Conservation (phyloP, 2,888 invertebrate species). For the Aphrophora alni region DNA sequence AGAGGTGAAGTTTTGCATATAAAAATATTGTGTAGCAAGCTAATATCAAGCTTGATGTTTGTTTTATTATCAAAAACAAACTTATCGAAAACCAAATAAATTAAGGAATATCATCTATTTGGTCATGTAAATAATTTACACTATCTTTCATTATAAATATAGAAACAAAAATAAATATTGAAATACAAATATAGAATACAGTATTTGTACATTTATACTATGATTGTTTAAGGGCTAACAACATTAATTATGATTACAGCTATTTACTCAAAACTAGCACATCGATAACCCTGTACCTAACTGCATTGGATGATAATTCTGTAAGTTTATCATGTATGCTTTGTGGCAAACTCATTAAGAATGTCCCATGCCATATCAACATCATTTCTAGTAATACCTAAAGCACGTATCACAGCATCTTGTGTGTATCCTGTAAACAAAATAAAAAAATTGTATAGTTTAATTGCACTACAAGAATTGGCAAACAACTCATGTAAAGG, state of each 20-base stretch:
- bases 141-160: background rate
- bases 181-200: background rate
- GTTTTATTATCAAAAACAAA: background rate
- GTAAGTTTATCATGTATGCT: slow-evolving; percentile 53
- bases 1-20: background rate
- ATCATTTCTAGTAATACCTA: slow-evolving; percentile 92
- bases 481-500: too few relatives aligned
- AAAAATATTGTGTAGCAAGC: background rate
- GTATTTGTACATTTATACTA: background rate
- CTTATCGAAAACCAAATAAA: background rate
- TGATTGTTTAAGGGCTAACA: background rate
- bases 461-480: too few relatives aligned
- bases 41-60: background rate
- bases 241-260: background rate
- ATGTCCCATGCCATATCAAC: slow-evolving; percentile 96
- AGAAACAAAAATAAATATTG: background rate
- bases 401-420: slow-evolving; percentile 88
- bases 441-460: background rate
- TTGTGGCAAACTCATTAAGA: slow-evolving; percentile 85
- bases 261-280: background rate
- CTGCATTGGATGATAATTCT: background rate
- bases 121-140: background rate
- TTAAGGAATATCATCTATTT: background rate
- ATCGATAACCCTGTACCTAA: slow-evolving; percentile 20
- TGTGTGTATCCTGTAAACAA: slow-evolving; percentile 71